Conservation (phyloP, 2,888 invertebrate genomes). For the Zygothrica quintamaculata region DNA sequence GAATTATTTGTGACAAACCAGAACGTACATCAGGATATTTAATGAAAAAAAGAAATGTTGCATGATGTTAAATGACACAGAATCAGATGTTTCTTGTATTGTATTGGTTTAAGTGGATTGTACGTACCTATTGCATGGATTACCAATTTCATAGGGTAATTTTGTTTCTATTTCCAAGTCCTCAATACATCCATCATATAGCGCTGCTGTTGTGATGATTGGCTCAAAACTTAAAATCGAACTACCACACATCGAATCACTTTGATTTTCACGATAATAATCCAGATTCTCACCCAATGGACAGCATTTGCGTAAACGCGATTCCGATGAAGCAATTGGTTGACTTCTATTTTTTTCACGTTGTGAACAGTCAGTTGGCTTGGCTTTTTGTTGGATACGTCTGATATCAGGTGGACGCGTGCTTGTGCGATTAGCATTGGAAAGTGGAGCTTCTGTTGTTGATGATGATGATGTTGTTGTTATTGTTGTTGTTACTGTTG, state of each 20-base stretch:
- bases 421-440: constrained; percentile 27
- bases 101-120: not conserved
- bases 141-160: constrained; percentile 79
- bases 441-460: constrained; percentile 1
- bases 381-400: constrained; percentile 4
- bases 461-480: no score
- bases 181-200: constrained; percentile 84
- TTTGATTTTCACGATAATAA: constrained; percentile 72
- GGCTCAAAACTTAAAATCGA: constrained; percentile 60
- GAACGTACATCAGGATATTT: no score
- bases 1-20: no score
- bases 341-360: constrained; percentile 71
- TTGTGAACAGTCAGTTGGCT: constrained; percentile 78
- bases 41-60: no score
- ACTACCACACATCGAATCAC: constrained; percentile 70
- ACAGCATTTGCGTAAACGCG: constrained; percentile 85
- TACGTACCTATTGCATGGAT: constrained; percentile 83
- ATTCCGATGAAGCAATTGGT: constrained; percentile 61
- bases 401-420: constrained; percentile 21
- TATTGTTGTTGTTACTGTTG: no score
- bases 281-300: constrained; percentile 81
- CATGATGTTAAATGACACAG: no score
- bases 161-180: constrained; percentile 75
- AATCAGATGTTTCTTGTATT: not conserved
- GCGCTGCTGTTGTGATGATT: constrained; percentile 75